phyloP scores from a whole-genome alignment of 2,113 vertebrate species.

The Pica pica region DNA sequence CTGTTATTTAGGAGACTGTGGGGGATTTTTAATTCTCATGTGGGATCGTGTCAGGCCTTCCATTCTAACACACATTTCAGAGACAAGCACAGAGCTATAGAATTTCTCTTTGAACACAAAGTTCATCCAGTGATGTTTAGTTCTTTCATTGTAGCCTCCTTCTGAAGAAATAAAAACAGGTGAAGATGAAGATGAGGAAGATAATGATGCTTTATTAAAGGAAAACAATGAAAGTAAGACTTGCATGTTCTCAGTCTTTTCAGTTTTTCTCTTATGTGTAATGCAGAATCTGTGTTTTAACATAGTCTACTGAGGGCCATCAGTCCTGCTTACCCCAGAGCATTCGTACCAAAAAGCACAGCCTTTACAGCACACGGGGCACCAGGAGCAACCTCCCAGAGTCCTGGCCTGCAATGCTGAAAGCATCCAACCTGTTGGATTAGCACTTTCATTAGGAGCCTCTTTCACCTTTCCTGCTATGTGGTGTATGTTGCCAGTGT shows the following conservation, averaged over 20 bases:
- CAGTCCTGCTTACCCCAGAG: neutral
- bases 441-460: neutral
- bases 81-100: neutral
- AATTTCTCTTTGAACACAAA: neutral
- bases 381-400: neutral
- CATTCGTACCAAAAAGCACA: accelerated
- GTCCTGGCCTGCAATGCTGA: neutral
- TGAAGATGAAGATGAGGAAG: constrained; percentile 94
- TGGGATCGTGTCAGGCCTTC: neutral
- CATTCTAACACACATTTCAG: neutral
- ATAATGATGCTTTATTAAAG: constrained; percentile 96
- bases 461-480: neutral
- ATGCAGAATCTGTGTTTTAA: neutral
- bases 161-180: constrained; percentile 99
- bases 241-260: constrained; percentile 46
- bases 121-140: constrained; percentile 32
- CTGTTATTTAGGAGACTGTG: neutral
- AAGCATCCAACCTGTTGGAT: neutral
- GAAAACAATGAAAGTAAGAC: constrained; percentile 96
- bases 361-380: neutral
- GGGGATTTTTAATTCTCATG: neutral
- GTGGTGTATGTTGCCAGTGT: neutral
- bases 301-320: neutral
- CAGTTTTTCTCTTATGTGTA: neutral
- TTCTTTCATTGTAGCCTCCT: constrained; percentile 81